phyloP scores from a whole-genome alignment of 2,113 vertebrate species.

The Dipodomys merriami region DNA sequence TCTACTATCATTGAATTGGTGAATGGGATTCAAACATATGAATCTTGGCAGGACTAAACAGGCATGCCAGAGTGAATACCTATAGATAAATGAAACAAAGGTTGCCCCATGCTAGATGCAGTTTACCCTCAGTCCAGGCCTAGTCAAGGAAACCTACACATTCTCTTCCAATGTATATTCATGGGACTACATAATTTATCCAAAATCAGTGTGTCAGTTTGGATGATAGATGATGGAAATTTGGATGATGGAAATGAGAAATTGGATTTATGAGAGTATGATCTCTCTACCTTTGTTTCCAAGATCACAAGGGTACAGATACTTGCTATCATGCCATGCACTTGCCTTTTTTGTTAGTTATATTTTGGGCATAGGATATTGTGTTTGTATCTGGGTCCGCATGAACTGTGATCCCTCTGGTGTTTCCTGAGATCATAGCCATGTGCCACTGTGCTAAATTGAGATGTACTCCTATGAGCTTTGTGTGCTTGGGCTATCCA shows the following conservation, averaged over 20 bases:
- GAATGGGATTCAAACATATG: background rate
- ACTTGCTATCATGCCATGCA: too few species aligned
- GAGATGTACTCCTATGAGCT: too few species aligned
- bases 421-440: too few species aligned
- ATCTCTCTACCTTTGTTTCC: too few species aligned
- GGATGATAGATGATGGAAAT: background rate
- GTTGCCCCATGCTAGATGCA: background rate
- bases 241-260: background rate
- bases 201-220: background rate
- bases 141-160: background rate
- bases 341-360: too few species aligned
- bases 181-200: background rate
- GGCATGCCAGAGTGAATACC: background rate
- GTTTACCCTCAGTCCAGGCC: background rate
- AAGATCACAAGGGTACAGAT: background rate
- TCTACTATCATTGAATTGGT: background rate
- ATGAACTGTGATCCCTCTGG: too few species aligned
- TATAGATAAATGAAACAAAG: background rate
- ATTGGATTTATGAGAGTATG: too few species aligned
- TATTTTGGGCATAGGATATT: too few species aligned
- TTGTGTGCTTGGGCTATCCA: too few species aligned
- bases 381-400: too few species aligned
- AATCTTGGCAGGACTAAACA: background rate
- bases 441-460: too few species aligned
- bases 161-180: background rate